Base-by-base conservation (phyloP, 2,113 vertebrate species). In the Natator depressus region DNA sequence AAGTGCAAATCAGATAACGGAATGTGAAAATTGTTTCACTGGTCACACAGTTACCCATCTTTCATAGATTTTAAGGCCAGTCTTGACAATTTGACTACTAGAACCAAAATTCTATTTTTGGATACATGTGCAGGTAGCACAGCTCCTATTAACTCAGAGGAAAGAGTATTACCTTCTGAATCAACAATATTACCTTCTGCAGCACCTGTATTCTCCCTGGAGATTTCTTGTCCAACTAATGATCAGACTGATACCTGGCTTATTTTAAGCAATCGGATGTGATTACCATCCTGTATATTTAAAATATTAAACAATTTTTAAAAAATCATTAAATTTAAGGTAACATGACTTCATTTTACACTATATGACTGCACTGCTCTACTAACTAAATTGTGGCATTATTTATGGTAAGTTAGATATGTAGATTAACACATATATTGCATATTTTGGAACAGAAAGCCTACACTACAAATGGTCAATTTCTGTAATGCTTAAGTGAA, bases 371-470 rank as follows among this genome's bases (percentile, higher is more conserved):
- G 5, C 38, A 3, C 6, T 51, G 53, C 3, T 55, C 85, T 50
- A 17, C 65, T 88, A 83, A 42, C n/a, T 84, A 5, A 87, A 85
- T 3, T 75, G 27, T 65, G 8, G 2, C 57, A 84, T 92, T 94
- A 69, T 80, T 89, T 93, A 85, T 82, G 24, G 42, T 87, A 81
- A 59, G 81, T 90, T 91, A 76, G 54, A 89, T 75, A 5, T 0
- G 2, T 75, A 87, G 54, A 88, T 90, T 95, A 31, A 19, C 76
- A 87, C 12, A 81, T 72, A 78, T 51, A 90, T 80, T 65, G 4
- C 35, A 7, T 81, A 85, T 91, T 90, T 90, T 91, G 90, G 38
- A 94, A 85, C 8, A 87, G 53, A 94, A 91, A 90, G 55, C 76
- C 80, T 5, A 54, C 54, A 75, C 35, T 47, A 93, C 2, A 89